Evolutionary conservation across 2,113 vertebrate species (phyloP).

Genomic region (Brachypteracias leptosomus): DNA sequence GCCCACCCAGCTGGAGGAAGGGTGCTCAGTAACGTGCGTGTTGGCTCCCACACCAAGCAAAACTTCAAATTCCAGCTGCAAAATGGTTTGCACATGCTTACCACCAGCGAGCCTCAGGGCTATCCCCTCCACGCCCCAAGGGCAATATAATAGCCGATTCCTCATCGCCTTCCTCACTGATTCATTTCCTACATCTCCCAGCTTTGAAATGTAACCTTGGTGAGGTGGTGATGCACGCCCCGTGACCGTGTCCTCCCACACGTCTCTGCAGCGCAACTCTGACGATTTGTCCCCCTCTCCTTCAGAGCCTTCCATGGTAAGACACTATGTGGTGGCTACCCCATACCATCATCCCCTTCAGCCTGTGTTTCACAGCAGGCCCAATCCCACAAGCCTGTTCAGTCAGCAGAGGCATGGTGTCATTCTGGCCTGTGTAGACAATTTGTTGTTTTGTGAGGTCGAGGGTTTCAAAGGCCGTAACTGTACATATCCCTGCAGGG

Average conservation of each 20-base stretch:
- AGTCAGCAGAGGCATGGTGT: background rate
- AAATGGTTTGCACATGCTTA: background rate
- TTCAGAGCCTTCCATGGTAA: background rate
- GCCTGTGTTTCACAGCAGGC: rapidly evolving
- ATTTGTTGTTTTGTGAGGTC: background rate
- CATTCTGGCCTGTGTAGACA: rapidly evolving
- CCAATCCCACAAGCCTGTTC: background rate
- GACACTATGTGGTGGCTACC: rapidly evolving
- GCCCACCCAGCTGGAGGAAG: rapidly evolving
- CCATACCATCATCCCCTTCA: rapidly evolving
- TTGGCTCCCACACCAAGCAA: too few species aligned
- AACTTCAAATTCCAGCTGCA: background rate
- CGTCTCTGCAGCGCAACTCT: rapidly evolving
- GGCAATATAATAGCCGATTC: background rate
- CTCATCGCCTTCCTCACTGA: background rate
- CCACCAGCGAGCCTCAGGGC: rapidly evolving
- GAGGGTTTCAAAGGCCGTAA: background rate
- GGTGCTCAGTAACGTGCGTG: rapidly evolving
- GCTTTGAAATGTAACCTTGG: background rate
- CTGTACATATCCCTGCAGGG: background rate
- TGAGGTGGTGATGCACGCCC: rapidly evolving
- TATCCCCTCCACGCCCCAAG: rapidly evolving
- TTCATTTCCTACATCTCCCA: background rate
- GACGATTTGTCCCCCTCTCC: rapidly evolving
- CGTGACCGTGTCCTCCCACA: rapidly evolving